Evolutionary conservation across 2,888 invertebrate species (phyloP).

Genomic region (Teleogryllus oceanicus): DNA sequence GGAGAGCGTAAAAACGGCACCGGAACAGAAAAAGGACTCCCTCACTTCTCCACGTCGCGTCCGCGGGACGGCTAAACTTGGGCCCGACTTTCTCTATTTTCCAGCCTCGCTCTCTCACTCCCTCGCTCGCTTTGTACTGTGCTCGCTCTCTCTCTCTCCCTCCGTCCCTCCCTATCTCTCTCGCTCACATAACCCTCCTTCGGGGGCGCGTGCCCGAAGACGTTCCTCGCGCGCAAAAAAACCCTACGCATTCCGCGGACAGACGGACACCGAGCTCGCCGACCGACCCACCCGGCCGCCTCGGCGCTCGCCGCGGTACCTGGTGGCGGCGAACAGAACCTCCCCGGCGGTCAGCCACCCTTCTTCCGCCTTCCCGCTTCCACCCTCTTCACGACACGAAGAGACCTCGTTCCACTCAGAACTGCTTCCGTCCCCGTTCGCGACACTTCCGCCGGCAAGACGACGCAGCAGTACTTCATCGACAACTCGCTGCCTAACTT

Average conservation of each 20-base stretch:
- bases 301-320: not conserved
- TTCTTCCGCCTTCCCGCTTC: not conserved
- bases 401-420: not conserved
- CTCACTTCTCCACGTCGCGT: not conserved
- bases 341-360: not conserved
- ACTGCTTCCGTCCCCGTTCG: not conserved
- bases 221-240: no score
- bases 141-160: not conserved
- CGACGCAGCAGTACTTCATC: not conserved
- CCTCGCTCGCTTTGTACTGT: not conserved
- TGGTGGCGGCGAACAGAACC: not conserved
- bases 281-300: not conserved
- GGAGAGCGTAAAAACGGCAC: not conserved
- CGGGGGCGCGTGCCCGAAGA: no score
- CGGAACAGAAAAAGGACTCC: not conserved
- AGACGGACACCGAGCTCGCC: not conserved
- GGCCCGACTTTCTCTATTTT: not conserved
- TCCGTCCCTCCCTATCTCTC: not conserved
- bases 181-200: no score
- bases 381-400: not conserved
- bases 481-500: not conserved
- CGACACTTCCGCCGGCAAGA: not conserved
- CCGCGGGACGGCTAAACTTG: not conserved
- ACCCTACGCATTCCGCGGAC: no score
- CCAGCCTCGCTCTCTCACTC: not conserved